Percentiles rank a stretch among this genome's conserved stretches.
These are phyloP conservation scores for Penaeus indicus DNA, from an alignment of 1,140 invertebrate genomes.

Conservation along the genomic window DNA sequence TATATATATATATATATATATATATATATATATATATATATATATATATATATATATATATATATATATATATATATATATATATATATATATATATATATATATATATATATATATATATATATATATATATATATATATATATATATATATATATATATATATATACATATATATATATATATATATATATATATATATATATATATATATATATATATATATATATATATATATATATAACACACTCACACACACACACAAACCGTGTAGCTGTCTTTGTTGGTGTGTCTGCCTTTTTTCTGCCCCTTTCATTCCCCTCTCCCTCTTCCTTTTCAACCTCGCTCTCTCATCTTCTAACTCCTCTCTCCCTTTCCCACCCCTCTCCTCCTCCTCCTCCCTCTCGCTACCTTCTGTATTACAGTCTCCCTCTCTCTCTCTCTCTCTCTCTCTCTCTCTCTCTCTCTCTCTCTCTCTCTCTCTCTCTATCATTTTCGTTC, in stretches of 20 bases:
- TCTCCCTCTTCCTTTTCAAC: not conserved
- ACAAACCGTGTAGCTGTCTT: not conserved
- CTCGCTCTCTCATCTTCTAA: not conserved
- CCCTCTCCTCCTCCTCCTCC: not conserved
- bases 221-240: not conserved
- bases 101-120: not conserved
- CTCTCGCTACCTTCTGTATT: not conserved
- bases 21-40: not conserved
- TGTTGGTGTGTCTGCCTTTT: not conserved
- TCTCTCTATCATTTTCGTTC: not conserved
- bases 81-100: too few species aligned
- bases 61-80: not conserved
- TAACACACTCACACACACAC: not conserved
- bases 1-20: too few species aligned
- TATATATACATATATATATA: not conserved
- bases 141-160: not conserved
- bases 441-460: not conserved
- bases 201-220: not conserved
- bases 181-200: not conserved
- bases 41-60: too few species aligned
- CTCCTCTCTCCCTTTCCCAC: not conserved
- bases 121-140: conserved; percentile 14
- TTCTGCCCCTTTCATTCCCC: not conserved
- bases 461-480: not conserved
- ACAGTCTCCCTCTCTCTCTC: not conserved